A percentile compares a stretch with the other conserved stretches of the same genome.
Conservation (phyloP, 2,888 invertebrate genomes). For the Drosophila parthenogenetica region DNA sequence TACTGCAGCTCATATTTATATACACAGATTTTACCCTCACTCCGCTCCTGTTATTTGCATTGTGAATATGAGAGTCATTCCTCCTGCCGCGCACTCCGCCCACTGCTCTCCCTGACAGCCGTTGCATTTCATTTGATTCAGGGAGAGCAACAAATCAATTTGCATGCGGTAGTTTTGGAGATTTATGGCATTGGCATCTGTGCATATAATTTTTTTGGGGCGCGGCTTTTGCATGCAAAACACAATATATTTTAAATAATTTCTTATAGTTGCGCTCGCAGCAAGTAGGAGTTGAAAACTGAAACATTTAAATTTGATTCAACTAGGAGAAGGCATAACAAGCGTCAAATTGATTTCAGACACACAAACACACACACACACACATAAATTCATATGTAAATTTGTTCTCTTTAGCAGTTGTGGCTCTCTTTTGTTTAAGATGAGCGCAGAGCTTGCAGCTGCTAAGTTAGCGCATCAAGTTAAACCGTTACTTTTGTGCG, state of each 20-base stretch:
- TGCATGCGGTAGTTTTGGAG: constrained; percentile 66
- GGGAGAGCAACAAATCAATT: constrained; percentile 76
- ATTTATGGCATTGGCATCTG: constrained; percentile 64
- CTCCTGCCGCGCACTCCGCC: not conserved
- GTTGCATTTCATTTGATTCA: constrained; percentile 67
- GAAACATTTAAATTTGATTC: constrained; percentile 28
- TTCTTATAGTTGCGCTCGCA: constrained; percentile 21
- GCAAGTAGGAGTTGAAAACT: not conserved
- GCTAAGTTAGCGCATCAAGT: too few species aligned
- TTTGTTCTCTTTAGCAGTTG: constrained; percentile 25
- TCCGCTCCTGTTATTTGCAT: constrained; percentile 36
- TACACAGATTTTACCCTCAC: not conserved
- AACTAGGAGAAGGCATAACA: constrained; percentile 6
- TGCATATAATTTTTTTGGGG: constrained; percentile 41
- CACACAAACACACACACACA: constrained; percentile 21
- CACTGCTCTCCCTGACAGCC: constrained; percentile 24
- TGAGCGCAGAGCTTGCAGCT: too few species aligned
- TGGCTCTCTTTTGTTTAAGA: not conserved
- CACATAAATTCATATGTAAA: constrained; percentile 5
- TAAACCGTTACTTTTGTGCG: too few species aligned
- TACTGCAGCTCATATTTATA: too few species aligned
- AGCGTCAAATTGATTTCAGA: constrained; percentile 44
- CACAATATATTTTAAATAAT: constrained; percentile 31
- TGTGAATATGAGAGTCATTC: constrained; percentile 3
- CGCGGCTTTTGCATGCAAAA: constrained; percentile 42